Base-by-base conservation (phyloP, 37 sponge, comb jelly and placozoan species). In the Haliclona indistincta region DNA sequence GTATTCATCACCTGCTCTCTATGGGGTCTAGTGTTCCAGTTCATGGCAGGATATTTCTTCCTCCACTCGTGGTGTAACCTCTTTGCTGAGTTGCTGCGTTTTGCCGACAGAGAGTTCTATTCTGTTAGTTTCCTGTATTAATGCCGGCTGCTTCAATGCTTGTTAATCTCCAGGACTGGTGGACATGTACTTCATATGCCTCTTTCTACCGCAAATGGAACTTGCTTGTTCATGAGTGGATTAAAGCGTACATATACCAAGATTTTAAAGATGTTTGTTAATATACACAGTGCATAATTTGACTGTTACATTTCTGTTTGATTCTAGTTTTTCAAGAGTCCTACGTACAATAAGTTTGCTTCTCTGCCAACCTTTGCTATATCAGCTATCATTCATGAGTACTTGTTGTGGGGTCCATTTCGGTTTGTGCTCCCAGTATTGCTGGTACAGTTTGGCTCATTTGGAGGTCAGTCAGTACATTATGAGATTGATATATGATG, bases 201-300 rank as follows among this genome's bases (percentile, higher is more conserved):
- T 64, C 58, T 6, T 94, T 81, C 62, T 94, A 94, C 44, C 95
- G 95, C 33, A 90, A 84, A 78, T 94, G 95, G 95, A 94, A 94
- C 76, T 56, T 83, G 5, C 35, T 94, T 25, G 84, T 94, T 3
- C 91, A 94, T 60, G 95, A 94, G 63, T 94, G 95, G 95, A 86
- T 94, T 20, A 75, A 94, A 25, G 80, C 84, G 8, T 94, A 94
- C 85, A 82, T 94, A 40, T 94, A 84, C 49, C 84, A 78, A 23
- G 95, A 94, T 74, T 23, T 89, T 34, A 79, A 68, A 63, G 71
- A 70, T 63, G 92, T 90, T 17, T 71, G 86, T 82, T 25, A 19
- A 2, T 25, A 47, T 2, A 38, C 20, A 13, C 3, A 20, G 8
- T 45, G 56, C 44, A 8, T 62, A 35, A 6, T 63, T 32, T 63